Evolutionary conservation across 2,797 vertebrate species (phyloP), one percentile per base, ranked within the genome.

Genomic region (Limosa lapponica): DNA sequence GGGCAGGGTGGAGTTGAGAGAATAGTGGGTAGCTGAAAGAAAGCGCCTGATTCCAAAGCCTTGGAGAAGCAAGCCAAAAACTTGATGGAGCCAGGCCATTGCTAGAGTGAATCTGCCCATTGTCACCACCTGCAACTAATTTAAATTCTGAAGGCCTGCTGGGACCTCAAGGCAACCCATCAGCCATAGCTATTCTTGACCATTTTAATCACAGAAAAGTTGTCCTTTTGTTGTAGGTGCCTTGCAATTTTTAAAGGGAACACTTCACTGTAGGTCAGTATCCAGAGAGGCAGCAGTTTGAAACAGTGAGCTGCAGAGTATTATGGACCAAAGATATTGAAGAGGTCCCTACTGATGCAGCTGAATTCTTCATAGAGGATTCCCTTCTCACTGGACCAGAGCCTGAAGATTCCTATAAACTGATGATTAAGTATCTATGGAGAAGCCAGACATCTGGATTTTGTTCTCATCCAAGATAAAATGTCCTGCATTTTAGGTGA

Each of bases 71-170:
- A 44, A 95, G 48, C 59, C 66, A 90, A 92, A 87, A 91, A 20
- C 16, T 58, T 0, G 0, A 64, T 64, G 25, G 28, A 85, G 3
- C 8, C 44, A 89, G 64, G 64, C 22, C 55, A 78, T 36, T 86
- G n/a, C 28, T 71, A 80, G 54, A 77, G 37, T 0, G 51, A 90
- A 95, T 84, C 71, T 90, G 64, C 37, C 64, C 52, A 28, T 23
- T 91, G 55, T 92, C 74, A 89, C 34, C 81, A 91, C 78, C 67
- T 93, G 91, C 67, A 89, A 87, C 28, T 77, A 89, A 90, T 92
- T 95, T 87, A 89, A 87, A 78, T 57, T 75, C 48, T 92, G 37
- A 89, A 89, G 48, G 36, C 71, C 86, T 94, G 48, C 52, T 94
- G 87, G 57, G 64, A 91, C 48, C 74, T 85, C 65, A 80, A 80